Base-by-base conservation (phyloP, 1,140 invertebrate species). In the Drosophila nigrodunni region DNA sequence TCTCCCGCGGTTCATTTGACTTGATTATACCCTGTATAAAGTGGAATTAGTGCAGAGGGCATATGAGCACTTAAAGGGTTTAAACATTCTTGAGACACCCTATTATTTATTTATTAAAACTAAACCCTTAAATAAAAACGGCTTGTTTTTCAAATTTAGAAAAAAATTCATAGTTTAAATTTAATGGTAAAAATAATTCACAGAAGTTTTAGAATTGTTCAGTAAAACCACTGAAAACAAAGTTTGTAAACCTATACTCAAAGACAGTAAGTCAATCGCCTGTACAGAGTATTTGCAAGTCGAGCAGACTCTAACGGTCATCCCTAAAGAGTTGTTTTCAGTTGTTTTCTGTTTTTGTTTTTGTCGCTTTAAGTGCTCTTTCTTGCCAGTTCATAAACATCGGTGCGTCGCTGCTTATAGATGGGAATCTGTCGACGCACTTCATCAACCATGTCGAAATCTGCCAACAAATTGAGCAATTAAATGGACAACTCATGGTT, bases 371-470 rank as follows among this genome's bases (percentile, higher is more conserved):
- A 55, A 61, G 21, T 13, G 37, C 66, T 61, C 35, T 35, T 50
- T 34, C 50, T 54, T 34, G 60, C 82, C 58, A 54, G 66, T 11
- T 68, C 94, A 90, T 98, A 98, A 5, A 98, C 77, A 92, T 98
- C 97, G 1, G 93, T 95, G 75, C 97, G 95, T 77, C 95, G 94
- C 93, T 98, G 97, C 37, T 92, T 92, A 60, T 93, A 94, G 30
- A 97, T 94, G 9, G 97, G 97, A 85, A 98, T 97, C 93, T 97
- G 96, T 37, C 93, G 93, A 72, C 97, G 94, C 1, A 97, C 95
- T 88, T 96, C 95, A 44, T 96, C 94, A 34, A 97, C 94, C 69
- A 95, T 92, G 21, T 93, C 92, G 52, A 97, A 92, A 94, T 98
- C 97, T 97, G 90, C 74, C 94, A 93, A 77, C 75, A 75, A 43